Evolutionary conservation across 2,888 invertebrate species (phyloP).

Genomic region (Steromphala cineraria): DNA sequence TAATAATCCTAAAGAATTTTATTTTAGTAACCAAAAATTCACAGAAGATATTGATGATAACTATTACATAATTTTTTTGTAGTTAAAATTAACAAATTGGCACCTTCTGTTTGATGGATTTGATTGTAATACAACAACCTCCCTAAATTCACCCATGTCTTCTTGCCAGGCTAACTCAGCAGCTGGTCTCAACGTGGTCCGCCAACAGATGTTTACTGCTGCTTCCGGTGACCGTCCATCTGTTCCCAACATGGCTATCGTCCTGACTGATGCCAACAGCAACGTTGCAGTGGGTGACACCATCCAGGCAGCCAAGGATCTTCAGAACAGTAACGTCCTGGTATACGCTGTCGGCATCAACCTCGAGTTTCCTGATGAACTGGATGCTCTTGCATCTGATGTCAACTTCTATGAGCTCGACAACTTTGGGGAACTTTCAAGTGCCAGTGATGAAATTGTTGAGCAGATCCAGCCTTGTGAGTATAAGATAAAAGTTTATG

Average conservation of each 20-base stretch:
- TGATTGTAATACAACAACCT: no score
- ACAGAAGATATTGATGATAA: no score
- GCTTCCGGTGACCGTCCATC: slow-evolving; percentile 44
- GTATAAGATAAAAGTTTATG: not conserved
- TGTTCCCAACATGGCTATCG: slow-evolving; percentile 52
- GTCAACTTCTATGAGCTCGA: slow-evolving; percentile 24
- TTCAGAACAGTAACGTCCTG: slow-evolving; percentile 23
- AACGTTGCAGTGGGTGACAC: slow-evolving; percentile 40
- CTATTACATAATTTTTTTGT: no score
- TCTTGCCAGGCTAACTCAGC: slow-evolving; percentile 43
- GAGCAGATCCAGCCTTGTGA: slow-evolving; percentile 28
- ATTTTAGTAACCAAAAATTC: no score
- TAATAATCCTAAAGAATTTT: no score
- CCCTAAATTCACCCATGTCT: no score
- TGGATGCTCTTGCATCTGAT: slow-evolving; percentile 39
- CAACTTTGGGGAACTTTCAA: slow-evolving; percentile 26
- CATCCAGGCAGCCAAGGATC: slow-evolving; percentile 36
- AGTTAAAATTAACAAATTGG: no score
- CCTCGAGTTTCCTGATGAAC: slow-evolving; percentile 43
- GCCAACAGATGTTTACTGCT: slow-evolving; percentile 40
- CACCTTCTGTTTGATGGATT: not conserved
- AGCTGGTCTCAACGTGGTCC: slow-evolving; percentile 52
- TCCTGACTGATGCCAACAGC: slow-evolving; percentile 55
- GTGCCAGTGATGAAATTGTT: slow-evolving; percentile 25
- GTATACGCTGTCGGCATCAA: slow-evolving; percentile 43